Base-by-base conservation (phyloP, 2,113 vertebrate species). In the Chitala chitala region DNA sequence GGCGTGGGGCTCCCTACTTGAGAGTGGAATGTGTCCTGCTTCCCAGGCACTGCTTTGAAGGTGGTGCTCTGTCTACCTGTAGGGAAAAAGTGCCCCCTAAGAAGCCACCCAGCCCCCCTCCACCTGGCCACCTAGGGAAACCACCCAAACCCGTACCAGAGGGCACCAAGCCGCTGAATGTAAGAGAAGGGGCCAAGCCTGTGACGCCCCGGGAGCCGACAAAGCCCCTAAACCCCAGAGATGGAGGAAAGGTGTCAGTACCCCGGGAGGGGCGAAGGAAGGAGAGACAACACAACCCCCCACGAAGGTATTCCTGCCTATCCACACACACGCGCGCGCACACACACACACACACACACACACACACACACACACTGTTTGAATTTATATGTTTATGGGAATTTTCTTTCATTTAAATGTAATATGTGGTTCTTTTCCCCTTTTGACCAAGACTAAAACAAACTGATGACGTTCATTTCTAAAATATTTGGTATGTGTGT, bases 1-100 rank as follows among this genome's bases (percentile, higher is more conserved):
- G n/a, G n/a, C n/a, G n/a, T n/a, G n/a, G n/a, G n/a, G n/a, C n/a
- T n/a, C n/a, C n/a, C 2, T 22, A 31, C 46, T 6, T 3, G 17
- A 1, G 0, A 8, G 46, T 69, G 48, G 7, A 69, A 31, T 53
- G 66, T 69, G 13, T 3, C 59, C 33, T 26, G 24, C 72, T 54
- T 3, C 1, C 31, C 53, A 90, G 88, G 12, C 56, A 78, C 70
- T 83, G 77, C 7, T 51, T 79, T 74, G 90, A 90, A 82, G 83
- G 82, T 8, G 87, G 79, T 38, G 58, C 79, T 24, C 63, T 79
- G 77, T 87, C 84, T n/a, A 85, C 80, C 54, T 86, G 84, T 79
- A 94, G 94, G 79, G 96, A 98, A 0, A 98, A 96, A 76, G 84
- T 76, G 36, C 84, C 92, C 1, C 75, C 93, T 79, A 97, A 96